A percentile compares a stretch with the other conserved stretches of the same genome.
Conservation (phyloP, 2,888 invertebrate species). For the Drosophila borborema region DNA sequence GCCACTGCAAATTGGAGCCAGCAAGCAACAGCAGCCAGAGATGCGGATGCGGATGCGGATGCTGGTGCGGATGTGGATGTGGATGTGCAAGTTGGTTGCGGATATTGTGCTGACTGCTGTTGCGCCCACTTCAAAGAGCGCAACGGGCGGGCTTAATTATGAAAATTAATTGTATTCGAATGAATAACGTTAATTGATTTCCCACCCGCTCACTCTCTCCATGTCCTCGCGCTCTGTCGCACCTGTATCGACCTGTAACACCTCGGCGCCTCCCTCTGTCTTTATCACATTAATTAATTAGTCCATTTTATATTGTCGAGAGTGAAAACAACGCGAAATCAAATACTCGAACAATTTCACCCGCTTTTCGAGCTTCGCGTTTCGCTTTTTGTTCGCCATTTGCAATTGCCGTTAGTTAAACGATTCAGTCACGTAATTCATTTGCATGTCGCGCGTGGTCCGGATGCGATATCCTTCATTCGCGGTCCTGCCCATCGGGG, state of each 20-base stretch:
- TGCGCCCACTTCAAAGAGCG: slow-evolving; percentile 55
- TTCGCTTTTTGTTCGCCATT: slow-evolving; percentile 25
- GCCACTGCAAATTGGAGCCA: slow-evolving; percentile 22
- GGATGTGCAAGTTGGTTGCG: slow-evolving; percentile 29
- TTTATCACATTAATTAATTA: slow-evolving; percentile 61
- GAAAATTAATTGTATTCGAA: slow-evolving; percentile 68
- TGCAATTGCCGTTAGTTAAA: slow-evolving; percentile 64
- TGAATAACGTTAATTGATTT: slow-evolving; percentile 73
- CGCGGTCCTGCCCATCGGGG: slow-evolving; percentile 21
- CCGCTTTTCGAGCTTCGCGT: slow-evolving; percentile 7
- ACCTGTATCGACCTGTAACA: slow-evolving; percentile 12
- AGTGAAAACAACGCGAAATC: slow-evolving; percentile 51
- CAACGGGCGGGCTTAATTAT: slow-evolving; percentile 55
- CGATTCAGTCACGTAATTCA: slow-evolving; percentile 64
- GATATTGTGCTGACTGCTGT: slow-evolving; percentile 26
- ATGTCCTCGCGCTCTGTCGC: neutral
- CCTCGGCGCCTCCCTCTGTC: neutral
- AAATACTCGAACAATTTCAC: slow-evolving; percentile 38
- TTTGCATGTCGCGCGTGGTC: slow-evolving; percentile 65
- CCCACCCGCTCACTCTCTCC: slow-evolving; percentile 5
- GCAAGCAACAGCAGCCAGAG: neutral
- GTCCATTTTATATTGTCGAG: slow-evolving; percentile 58
- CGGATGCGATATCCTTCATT: slow-evolving; percentile 43
- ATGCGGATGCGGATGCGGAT: neutral
- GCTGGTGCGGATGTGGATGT: slow-evolving; percentile 10